These are phyloP conservation scores for Mus minutoides DNA, from an alignment of 2,797 vertebrate genomes.

Conservation along the genomic window DNA sequence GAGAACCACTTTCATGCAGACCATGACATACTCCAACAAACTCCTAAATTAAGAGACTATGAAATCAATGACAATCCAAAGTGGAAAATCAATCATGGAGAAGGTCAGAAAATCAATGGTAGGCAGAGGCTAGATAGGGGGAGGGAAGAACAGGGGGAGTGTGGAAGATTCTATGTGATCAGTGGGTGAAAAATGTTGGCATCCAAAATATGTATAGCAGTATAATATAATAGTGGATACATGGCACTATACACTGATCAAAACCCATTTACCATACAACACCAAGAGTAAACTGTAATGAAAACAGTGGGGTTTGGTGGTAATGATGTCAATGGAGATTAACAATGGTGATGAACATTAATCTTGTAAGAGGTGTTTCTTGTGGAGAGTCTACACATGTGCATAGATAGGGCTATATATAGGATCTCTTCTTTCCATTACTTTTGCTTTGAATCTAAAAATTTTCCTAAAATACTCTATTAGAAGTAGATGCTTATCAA, in stretches of 20 bases:
- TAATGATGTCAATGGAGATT: neutral
- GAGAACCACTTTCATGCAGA: neutral
- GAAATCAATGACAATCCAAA: constrained; percentile 12
- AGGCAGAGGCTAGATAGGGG: neutral
- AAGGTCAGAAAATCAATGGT: neutral
- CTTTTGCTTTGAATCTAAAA: neutral
- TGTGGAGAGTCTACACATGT: neutral
- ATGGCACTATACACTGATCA: neutral
- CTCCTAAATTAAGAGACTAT: neutral
- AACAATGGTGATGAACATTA: neutral
- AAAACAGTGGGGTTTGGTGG: neutral
- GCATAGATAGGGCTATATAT: neutral
- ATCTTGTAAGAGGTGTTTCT: neutral
- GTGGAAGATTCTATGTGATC: neutral
- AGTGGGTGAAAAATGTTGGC: neutral
- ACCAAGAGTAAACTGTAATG: neutral
- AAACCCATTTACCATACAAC: neutral
- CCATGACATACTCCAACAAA: neutral
- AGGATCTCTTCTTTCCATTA: neutral
- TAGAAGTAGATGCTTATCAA: neutral
- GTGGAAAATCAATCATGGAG: neutral
- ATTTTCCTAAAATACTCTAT: neutral
- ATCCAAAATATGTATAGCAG: neutral
- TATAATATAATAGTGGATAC: neutral
- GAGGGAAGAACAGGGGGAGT: neutral